Conservation (phyloP, 30 jellyfish, hydroid and myxozoan genomes). For the Mastigias papua region DNA sequence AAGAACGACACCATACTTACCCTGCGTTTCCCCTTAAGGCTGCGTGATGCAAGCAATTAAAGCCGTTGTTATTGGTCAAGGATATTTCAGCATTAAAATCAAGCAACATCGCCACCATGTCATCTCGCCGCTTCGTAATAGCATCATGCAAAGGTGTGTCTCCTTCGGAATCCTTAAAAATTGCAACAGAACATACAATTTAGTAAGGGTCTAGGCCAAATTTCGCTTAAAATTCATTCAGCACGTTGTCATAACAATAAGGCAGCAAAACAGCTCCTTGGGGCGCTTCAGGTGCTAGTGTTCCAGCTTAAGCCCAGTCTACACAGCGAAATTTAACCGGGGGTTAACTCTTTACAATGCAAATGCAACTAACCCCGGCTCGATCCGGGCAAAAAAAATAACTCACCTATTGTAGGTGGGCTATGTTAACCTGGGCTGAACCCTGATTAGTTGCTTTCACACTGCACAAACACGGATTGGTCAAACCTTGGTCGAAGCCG, state of each 20-base stretch:
- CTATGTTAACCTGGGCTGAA: too few relatives aligned
- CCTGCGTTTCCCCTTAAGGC: constrained; percentile 88
- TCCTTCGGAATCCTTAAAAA: constrained; percentile 90
- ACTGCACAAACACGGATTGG: too few relatives aligned
- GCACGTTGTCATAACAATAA: background rate
- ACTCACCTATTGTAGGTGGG: too few relatives aligned
- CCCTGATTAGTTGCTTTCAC: too few relatives aligned
- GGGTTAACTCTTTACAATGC: too few relatives aligned
- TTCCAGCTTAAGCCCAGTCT: too few relatives aligned
- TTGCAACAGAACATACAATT: background rate
- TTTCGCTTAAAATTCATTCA: background rate
- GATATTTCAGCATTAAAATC: constrained; percentile 84
- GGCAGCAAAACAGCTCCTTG: too few relatives aligned
- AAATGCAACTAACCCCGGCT: too few relatives aligned
- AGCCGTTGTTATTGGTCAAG: constrained; percentile 86
- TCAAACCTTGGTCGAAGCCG: too few relatives aligned
- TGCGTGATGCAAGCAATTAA: constrained; percentile 92
- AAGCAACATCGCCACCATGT: constrained; percentile 82
- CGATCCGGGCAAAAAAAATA: too few relatives aligned
- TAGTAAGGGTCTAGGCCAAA: background rate
- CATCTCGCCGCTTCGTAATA: constrained; percentile 88
- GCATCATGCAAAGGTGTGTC: constrained; percentile 98
- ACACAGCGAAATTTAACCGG: too few relatives aligned
- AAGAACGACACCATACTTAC: constrained; percentile 47
- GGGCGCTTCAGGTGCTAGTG: too few relatives aligned